Evolutionary conservation across 30 jellyfish, hydroid and myxozoan genomes (phyloP), one percentile per base, ranked within the genome.

Genomic region (Aurelia coerulea): DNA sequence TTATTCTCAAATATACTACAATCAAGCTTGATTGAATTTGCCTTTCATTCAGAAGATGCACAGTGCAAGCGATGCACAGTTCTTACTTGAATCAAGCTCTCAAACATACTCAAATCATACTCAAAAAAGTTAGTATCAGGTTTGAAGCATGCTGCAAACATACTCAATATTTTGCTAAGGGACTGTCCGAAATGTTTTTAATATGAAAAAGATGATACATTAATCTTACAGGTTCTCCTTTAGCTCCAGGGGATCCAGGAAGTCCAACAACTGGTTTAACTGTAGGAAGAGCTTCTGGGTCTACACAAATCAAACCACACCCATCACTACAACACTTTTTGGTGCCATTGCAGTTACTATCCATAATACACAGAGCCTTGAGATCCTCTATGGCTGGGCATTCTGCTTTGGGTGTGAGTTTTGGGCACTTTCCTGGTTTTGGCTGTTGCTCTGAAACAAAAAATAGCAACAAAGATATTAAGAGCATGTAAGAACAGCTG

Each of bases 291-390:
- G 29, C 37, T 31, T 32, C 31, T 5, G 84, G 88, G 33, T 68
- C 33, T 56, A 51, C 17, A 53, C 96, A 88, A 29, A 53, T 88
- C 91, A 88, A 59, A 51, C 83, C 56, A 49, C 96, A 88, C 13
- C 91, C 91, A 69, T 88, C 96, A 15, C 88, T 49, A 68, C 96
- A 88, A 70, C 96, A 88, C 65, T 88, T 88, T 53, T 39, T 12
- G 9, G 88, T 54, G 31, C 84, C 91, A 60, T 67, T 70, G 65
- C 96, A 88, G 75, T 78, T 91, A 29, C 35, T 71, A 63, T 88
- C 96, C 13, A 79, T 58, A 11, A 88, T 51, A 60, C 96, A 88
- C 31, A 68, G 88, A 67, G 90, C 62, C 3, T 6, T 51, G 29
- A 79, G 78, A 51, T 78, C 73, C 76, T 88, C 96, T 17, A 83